These are phyloP conservation scores for Hemicrepidius hirtus DNA, from an alignment of 2,888 invertebrate species.

Conservation along the genomic window DNA sequence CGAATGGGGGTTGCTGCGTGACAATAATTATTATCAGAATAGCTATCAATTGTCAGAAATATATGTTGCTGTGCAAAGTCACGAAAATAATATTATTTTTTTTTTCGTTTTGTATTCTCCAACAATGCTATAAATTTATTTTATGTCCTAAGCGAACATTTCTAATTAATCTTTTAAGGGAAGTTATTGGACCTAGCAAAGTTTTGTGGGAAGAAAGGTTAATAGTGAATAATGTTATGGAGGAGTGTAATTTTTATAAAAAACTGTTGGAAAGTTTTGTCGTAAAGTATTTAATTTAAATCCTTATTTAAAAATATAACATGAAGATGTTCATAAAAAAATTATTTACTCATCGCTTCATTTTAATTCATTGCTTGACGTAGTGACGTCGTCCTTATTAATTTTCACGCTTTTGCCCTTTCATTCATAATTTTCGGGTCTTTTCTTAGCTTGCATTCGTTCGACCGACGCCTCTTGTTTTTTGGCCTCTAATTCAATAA, in stretches of 20 bases:
- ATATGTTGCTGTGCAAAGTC: slow-evolving; percentile 4
- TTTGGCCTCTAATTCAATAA: too few relatives aligned
- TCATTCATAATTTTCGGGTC: too few relatives aligned
- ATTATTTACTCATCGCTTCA: too few relatives aligned
- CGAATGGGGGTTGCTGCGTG: slow-evolving; percentile 10
- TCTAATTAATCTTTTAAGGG: slow-evolving; percentile 3
- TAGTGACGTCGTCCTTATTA: too few relatives aligned
- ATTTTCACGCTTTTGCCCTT: too few relatives aligned
- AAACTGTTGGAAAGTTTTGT: neutral
- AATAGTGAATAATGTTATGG: slow-evolving; percentile 4
- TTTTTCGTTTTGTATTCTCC: too few relatives aligned
- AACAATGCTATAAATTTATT: slow-evolving; percentile 5
- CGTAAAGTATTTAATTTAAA: neutral
- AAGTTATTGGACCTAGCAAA: slow-evolving; percentile 1
- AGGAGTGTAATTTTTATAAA: neutral
- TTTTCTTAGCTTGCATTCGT: too few relatives aligned
- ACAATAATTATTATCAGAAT: slow-evolving; percentile 6
- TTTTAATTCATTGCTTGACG: too few relatives aligned
- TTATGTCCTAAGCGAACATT: neutral
- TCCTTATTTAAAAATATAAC: too few relatives aligned
- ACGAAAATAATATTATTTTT: too few relatives aligned
- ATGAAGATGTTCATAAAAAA: too few relatives aligned
- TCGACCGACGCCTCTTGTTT: too few relatives aligned
- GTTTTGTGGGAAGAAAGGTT: neutral
- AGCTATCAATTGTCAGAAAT: slow-evolving; percentile 16